phyloP scores from a whole-genome alignment of 2,888 invertebrate genomes.

The Pyralis farinalis region DNA sequence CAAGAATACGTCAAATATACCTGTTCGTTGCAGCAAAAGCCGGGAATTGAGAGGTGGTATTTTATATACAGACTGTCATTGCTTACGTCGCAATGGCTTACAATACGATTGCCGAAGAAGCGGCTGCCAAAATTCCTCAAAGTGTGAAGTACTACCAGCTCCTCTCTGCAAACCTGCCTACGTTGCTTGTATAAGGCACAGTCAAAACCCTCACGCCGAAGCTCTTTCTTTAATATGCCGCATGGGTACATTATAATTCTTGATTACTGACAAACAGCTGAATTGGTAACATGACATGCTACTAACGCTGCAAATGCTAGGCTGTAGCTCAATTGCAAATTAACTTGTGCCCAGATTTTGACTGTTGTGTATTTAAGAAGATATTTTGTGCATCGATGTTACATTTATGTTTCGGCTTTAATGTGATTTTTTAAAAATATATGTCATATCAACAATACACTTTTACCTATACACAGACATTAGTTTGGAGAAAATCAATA shows the following conservation, averaged over 20 bases:
- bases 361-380: no score
- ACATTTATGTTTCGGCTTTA: no score
- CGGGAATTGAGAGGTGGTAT: constrained; percentile 75
- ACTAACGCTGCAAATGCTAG: no score
- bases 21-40: constrained; percentile 40
- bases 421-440: no score
- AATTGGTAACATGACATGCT: no score
- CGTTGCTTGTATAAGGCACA: constrained; percentile 53
- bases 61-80: constrained; percentile 75
- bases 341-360: no score
- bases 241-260: constrained; percentile 26
- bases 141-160: constrained; percentile 48
- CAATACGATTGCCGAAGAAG: constrained; percentile 78
- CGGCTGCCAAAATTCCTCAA: constrained; percentile 64
- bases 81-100: constrained; percentile 79
- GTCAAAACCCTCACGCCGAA: constrained; percentile 58
- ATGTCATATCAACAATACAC: no score
- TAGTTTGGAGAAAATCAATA: background rate
- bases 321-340: no score
- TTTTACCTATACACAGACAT: no score
- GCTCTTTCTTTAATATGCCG: constrained; percentile 49
- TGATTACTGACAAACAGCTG: no score
- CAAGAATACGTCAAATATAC: background rate
- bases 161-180: constrained; percentile 55
- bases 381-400: no score